Evolutionary conservation across 2,113 vertebrate species (phyloP).

Genomic region (Falcunculus frontatus): DNA sequence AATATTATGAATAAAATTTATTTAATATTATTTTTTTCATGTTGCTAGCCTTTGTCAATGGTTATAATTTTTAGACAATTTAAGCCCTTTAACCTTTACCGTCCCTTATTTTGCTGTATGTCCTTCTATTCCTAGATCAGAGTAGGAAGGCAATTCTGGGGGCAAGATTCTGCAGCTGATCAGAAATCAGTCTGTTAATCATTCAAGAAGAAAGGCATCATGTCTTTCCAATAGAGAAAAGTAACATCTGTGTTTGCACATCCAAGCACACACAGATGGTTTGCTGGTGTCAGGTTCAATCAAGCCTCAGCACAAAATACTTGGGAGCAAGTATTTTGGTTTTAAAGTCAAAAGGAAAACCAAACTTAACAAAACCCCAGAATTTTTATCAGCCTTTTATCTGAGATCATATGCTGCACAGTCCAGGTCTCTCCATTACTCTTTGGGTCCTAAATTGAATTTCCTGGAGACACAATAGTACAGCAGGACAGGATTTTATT

Average conservation of each 20-base stretch:
- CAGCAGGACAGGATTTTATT: neutral
- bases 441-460: neutral
- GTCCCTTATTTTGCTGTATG: neutral
- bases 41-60: neutral
- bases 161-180: neutral
- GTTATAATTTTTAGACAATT: neutral
- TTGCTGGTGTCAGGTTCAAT: neutral
- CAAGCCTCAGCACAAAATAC: neutral
- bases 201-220: neutral
- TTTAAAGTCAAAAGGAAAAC: neutral
- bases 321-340: neutral
- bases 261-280: neutral
- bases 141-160: neutral
- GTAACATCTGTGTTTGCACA: neutral
- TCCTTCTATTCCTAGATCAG: neutral
- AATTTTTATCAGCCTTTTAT: neutral
- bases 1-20: neutral
- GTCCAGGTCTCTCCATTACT: neutral
- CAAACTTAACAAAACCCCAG: neutral
- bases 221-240: neutral
- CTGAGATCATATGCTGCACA: neutral
- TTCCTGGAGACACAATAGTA: neutral
- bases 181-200: neutral
- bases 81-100: neutral
- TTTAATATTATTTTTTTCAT: neutral